phyloP scores from a whole-genome alignment of 2,113 vertebrate genomes.

The Edolisoma coerulescens region DNA sequence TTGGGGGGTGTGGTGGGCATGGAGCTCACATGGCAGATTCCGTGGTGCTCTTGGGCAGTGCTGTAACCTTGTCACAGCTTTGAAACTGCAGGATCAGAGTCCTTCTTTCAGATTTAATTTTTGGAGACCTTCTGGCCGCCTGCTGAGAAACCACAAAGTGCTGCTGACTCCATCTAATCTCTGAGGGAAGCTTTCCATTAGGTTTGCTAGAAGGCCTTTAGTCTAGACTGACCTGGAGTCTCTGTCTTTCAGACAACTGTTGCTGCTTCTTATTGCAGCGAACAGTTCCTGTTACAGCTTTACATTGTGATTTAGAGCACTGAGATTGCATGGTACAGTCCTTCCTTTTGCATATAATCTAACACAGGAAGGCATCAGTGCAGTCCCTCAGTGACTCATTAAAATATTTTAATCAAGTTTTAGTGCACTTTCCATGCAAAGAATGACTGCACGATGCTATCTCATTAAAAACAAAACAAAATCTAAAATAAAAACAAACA shows the following conservation, averaged over 20 bases:
- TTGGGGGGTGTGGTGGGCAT: background rate
- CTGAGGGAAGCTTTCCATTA: background rate
- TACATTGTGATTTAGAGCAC: background rate
- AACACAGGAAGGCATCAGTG: background rate
- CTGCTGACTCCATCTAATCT: background rate
- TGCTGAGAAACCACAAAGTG: background rate
- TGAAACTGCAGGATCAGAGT: background rate
- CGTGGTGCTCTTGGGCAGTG: accelerated
- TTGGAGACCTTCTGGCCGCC: background rate
- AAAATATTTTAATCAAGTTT: constrained; percentile 10
- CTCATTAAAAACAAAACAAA: background rate
- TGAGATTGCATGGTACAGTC: background rate
- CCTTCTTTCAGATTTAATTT: background rate
- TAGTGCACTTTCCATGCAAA: background rate
- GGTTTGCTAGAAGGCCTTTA: background rate
- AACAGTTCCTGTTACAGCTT: background rate
- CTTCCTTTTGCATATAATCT: background rate
- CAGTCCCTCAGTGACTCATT: constrained; percentile 31
- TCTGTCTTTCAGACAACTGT: background rate
- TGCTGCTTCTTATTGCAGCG: background rate
- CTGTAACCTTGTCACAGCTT: background rate
- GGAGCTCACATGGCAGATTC: background rate
- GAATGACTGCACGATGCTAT: background rate
- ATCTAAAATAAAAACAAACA: too few species aligned
- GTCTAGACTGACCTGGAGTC: background rate